A percentile compares a stretch with the other conserved stretches of the same genome.
These are phyloP conservation scores for Scelioninae gen. 2 DNA, from an alignment of 2,888 invertebrate genomes.

Conservation along the genomic window DNA sequence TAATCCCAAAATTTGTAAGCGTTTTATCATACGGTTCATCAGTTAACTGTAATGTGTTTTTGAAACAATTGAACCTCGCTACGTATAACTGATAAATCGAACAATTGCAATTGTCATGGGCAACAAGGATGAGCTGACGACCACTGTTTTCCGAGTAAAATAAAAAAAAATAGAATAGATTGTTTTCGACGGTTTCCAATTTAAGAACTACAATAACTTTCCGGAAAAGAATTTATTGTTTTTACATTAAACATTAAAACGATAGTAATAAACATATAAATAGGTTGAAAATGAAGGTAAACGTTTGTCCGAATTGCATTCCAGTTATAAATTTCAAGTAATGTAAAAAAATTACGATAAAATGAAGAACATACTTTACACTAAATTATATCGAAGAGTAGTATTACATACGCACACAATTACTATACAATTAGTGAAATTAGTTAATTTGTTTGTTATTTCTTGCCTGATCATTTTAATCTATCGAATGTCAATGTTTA, in stretches of 20 bases:
- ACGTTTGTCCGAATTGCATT: too few species aligned
- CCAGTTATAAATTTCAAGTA: too few species aligned
- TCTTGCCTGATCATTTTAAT: too few species aligned
- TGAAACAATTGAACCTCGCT: conserved; percentile 7
- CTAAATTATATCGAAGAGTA: too few species aligned
- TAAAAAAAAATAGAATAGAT: conserved; percentile 36
- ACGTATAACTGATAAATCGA: conserved; percentile 28
- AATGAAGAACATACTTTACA: too few species aligned
- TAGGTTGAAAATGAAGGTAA: too few species aligned
- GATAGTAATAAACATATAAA: conserved; percentile 1
- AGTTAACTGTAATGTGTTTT: conserved; percentile 32
- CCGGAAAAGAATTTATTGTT: conserved; percentile 9
- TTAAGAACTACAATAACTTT: conserved; percentile 30
- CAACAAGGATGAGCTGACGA: conserved; percentile 17
- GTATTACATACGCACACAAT: too few species aligned
- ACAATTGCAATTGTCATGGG: conserved; percentile 39
- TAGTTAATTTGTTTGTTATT: too few species aligned
- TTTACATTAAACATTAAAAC: conserved; percentile 13
- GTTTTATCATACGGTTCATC: conserved; percentile 7
- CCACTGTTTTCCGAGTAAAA: conserved; percentile 20
- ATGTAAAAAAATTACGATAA: too few species aligned
- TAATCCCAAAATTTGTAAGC: not conserved
- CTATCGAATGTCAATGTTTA: too few species aligned
- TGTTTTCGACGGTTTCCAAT: conserved; percentile 49
- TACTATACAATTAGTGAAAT: too few species aligned